These are phyloP conservation scores for Diuraphis noxia DNA, from an alignment of 1,140 invertebrate genomes.

Conservation along the genomic window DNA sequence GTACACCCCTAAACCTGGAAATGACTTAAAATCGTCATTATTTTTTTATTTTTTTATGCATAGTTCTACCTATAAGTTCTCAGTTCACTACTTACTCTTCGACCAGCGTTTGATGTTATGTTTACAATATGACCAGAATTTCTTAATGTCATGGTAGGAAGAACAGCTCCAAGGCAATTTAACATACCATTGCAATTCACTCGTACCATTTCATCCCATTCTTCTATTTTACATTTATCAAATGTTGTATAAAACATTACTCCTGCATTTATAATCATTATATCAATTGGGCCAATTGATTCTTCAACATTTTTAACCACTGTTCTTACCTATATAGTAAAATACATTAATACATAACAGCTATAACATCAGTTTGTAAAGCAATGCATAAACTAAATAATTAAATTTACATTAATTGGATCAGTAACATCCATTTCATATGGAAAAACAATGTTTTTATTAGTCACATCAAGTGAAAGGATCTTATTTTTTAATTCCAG, in stretches of 20 bases:
- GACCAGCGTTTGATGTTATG: slow-evolving; percentile 58
- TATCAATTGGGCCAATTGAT: slow-evolving; percentile 56
- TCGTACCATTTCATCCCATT: slow-evolving; percentile 57
- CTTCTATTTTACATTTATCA: slow-evolving; percentile 55
- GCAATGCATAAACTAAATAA: background rate
- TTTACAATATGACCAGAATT: slow-evolving; percentile 57
- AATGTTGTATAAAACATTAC: slow-evolving; percentile 58
- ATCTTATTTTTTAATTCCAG: slow-evolving; percentile 52
- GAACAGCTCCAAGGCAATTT: slow-evolving; percentile 56
- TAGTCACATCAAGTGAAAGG: background rate
- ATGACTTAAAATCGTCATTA: slow-evolving; percentile 55
- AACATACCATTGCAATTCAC: slow-evolving; percentile 57
- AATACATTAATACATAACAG: background rate
- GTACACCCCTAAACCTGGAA: slow-evolving; percentile 58
- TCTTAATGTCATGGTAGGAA: slow-evolving; percentile 56
- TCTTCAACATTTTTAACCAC: slow-evolving; percentile 55
- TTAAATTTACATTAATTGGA: slow-evolving; percentile 55
- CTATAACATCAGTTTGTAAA: background rate
- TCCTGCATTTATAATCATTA: slow-evolving; percentile 58
- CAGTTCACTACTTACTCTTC: slow-evolving; percentile 53
- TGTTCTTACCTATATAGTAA: slow-evolving; percentile 54
- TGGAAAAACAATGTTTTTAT: slow-evolving; percentile 46
- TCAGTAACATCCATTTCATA: slow-evolving; percentile 57
- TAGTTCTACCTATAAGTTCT: background rate
- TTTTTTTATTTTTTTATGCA: background rate